Conservation (phyloP, 2,888 invertebrate species). For the Nipponacmea schrenckii region DNA sequence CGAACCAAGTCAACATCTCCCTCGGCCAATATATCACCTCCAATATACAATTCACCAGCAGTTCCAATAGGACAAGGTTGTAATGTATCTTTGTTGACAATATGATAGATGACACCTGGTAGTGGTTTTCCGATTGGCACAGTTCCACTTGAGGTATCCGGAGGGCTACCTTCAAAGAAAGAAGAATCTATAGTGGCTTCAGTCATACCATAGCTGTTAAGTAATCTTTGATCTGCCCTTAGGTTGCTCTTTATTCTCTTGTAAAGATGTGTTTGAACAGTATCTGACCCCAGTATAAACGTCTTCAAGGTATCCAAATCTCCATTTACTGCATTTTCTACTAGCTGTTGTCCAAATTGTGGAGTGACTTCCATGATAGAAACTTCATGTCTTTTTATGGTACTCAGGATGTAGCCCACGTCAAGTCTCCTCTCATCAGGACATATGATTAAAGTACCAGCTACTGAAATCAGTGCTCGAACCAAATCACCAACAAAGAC, state of each 20-base stretch:
- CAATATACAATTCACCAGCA: constrained; percentile 17
- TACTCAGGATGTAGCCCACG: background rate
- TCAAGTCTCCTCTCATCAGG: background rate
- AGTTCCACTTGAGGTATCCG: constrained; percentile 12
- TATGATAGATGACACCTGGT: constrained; percentile 14
- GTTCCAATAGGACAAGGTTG: constrained; percentile 11
- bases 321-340: background rate
- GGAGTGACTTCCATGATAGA: background rate
- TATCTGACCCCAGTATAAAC: constrained; percentile 10
- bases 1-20: constrained; percentile 11
- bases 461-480: background rate
- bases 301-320: background rate
- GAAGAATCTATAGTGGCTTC: constrained; percentile 23
- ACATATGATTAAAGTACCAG: background rate
- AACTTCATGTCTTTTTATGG: background rate
- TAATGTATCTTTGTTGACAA: constrained; percentile 9
- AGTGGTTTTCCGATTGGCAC: constrained; percentile 20
- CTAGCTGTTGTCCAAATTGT: background rate
- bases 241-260: constrained; percentile 3
- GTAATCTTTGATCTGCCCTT: background rate
- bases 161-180: constrained; percentile 14
- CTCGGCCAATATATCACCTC: constrained; percentile 9
- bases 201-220: constrained; percentile 22
- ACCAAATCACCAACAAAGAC: background rate
- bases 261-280: constrained; percentile 13